Percentiles rank a stretch among this genome's conserved stretches.
Evolutionary conservation across 2,113 vertebrate genomes (phyloP).

Genomic region (Petromus typicus): DNA sequence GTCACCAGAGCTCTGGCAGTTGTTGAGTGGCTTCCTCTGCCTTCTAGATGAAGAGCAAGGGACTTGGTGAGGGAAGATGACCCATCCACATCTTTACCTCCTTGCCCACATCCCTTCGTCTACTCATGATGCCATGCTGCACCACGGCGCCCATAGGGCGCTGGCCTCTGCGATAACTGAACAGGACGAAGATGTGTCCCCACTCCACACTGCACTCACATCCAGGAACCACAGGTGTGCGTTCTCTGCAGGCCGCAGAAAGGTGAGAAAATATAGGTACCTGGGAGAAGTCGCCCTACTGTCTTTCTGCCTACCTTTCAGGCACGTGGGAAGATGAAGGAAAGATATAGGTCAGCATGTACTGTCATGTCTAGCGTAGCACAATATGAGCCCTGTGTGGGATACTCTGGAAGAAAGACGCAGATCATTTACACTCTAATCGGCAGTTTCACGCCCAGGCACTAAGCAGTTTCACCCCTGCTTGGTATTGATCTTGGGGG

Average conservation of each 20-base stretch:
- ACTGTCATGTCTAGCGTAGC: neutral
- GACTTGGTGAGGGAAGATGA: neutral
- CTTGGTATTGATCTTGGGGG: neutral
- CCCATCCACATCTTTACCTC: neutral
- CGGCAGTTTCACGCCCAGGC: neutral
- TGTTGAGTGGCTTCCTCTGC: neutral
- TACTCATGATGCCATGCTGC: fast-evolving
- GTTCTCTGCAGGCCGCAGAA: neutral
- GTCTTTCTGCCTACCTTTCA: neutral
- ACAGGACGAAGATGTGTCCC: neutral
- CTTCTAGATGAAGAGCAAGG: neutral
- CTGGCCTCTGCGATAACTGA: neutral
- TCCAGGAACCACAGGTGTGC: neutral
- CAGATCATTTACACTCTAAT: neutral
- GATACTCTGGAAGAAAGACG: neutral
- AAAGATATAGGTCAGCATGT: neutral
- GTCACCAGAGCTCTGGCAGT: neutral
- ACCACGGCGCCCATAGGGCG: fast-evolving
- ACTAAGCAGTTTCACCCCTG: neutral
- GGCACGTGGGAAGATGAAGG: neutral
- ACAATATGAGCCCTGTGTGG: neutral
- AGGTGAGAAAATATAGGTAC: fast-evolving
- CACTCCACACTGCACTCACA: neutral
- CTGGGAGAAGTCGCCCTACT: neutral
- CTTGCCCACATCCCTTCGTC: neutral